phyloP scores from a whole-genome alignment of 2,888 invertebrate genomes.

The Tetragonula carbonaria region DNA sequence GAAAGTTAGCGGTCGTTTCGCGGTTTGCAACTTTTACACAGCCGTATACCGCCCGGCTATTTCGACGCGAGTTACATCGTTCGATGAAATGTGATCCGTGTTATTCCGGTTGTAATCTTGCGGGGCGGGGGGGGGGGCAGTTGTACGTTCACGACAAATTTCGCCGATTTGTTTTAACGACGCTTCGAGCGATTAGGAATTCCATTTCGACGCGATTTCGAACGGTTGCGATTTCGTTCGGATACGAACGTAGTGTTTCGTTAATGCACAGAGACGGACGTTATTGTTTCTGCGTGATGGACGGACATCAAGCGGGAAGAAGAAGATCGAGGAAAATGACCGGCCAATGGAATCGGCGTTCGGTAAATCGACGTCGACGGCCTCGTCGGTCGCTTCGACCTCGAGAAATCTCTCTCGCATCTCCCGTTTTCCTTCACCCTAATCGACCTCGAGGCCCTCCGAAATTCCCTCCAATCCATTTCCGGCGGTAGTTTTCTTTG shows the following conservation, averaged over 20 bases:
- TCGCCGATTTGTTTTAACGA: constrained; percentile 29
- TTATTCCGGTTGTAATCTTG: background rate
- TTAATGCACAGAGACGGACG: constrained; percentile 66
- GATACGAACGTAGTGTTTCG: constrained; percentile 75
- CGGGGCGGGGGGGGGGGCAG: too few relatives aligned
- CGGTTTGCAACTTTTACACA: constrained; percentile 13
- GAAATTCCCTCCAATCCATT: constrained; percentile 73
- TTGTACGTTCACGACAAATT: too few relatives aligned
- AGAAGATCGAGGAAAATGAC: constrained; percentile 56
- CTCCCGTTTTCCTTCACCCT: constrained; percentile 72
- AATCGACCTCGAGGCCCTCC: constrained; percentile 70
- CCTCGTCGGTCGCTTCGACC: constrained; percentile 52
- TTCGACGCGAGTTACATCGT: background rate
- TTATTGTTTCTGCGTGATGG: constrained; percentile 36
- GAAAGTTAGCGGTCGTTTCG: constrained; percentile 34
- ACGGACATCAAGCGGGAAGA: constrained; percentile 15
- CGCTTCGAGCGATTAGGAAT: constrained; percentile 53
- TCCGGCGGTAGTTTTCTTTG: constrained; percentile 68
- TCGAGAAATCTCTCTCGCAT: constrained; percentile 72
- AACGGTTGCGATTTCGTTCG: too few relatives aligned
- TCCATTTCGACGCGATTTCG: constrained; percentile 57
- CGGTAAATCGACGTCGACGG: constrained; percentile 69
- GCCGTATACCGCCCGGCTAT: background rate
- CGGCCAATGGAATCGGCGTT: constrained; percentile 60
- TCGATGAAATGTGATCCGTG: background rate